phyloP scores from a whole-genome alignment of 2,888 invertebrate species.

The Caenorhabditis virilis region DNA sequence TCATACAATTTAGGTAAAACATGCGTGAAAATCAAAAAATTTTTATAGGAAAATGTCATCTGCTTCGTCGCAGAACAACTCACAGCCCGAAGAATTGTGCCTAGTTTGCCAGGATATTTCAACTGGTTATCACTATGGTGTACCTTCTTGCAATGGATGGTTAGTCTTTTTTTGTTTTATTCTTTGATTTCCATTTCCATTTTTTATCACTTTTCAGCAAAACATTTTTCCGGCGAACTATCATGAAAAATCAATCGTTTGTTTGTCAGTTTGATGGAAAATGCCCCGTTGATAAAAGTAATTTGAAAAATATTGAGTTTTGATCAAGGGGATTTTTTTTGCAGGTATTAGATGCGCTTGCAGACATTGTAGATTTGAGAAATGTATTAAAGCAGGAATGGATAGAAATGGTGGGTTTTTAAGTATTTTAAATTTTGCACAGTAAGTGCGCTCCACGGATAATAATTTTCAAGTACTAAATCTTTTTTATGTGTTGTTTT shows the following conservation, averaged over 20 bases:
- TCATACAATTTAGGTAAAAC: too few relatives aligned
- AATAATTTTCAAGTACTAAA: too few relatives aligned
- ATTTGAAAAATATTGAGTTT: neutral
- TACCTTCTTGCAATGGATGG: slow-evolving; percentile 67
- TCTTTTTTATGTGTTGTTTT: too few relatives aligned
- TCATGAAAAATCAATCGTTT: slow-evolving; percentile 68
- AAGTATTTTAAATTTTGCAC: too few relatives aligned
- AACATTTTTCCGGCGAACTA: slow-evolving; percentile 66
- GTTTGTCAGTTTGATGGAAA: slow-evolving; percentile 60
- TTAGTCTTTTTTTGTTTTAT: slow-evolving; percentile 31
- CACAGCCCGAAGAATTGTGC: slow-evolving; percentile 53
- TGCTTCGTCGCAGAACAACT: slow-evolving; percentile 26
- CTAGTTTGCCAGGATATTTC: slow-evolving; percentile 62
- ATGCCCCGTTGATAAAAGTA: slow-evolving; percentile 60
- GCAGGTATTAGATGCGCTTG: slow-evolving; percentile 66
- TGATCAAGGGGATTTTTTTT: slow-evolving; percentile 1
- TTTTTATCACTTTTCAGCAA: slow-evolving; percentile 51
- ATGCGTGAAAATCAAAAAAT: too few relatives aligned
- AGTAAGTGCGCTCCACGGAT: too few relatives aligned
- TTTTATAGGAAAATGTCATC: slow-evolving; percentile 18
- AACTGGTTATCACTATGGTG: slow-evolving; percentile 66
- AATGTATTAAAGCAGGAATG: slow-evolving; percentile 58
- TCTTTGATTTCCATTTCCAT: too few relatives aligned
- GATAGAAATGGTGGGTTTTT: slow-evolving; percentile 58
- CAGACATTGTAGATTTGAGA: slow-evolving; percentile 64